A percentile compares a stretch with the other conserved stretches of the same genome.
Conservation (phyloP, 2,113 vertebrate genomes). For the Opisthocomus hoazin region DNA sequence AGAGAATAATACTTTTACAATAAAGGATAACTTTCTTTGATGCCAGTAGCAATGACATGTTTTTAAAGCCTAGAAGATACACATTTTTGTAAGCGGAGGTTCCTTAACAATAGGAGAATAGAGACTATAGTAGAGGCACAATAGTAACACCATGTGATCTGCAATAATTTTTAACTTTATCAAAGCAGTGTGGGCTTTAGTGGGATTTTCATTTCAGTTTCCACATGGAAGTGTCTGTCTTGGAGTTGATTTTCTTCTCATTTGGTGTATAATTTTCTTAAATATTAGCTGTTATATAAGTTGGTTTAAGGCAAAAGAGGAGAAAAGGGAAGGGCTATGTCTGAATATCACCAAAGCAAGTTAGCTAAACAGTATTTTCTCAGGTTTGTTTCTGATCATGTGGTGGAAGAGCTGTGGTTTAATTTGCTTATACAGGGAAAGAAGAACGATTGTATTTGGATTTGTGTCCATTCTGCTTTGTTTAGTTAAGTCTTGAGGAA, state of each 20-base stretch:
- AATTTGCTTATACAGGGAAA: neutral
- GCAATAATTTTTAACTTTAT: neutral
- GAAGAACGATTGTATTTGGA: neutral
- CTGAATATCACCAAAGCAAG: neutral
- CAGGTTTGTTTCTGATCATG: neutral
- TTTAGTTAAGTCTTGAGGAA: neutral
- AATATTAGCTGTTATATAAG: neutral
- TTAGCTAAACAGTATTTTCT: neutral
- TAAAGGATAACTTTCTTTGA: neutral
- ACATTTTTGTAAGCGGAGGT: neutral
- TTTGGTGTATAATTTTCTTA: neutral
- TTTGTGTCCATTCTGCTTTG: neutral
- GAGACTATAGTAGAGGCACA: neutral
- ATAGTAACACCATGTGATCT: neutral
- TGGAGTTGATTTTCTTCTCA: neutral
- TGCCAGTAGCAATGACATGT: neutral
- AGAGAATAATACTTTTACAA: neutral
- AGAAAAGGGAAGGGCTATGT: neutral
- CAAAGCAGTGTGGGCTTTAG: neutral
- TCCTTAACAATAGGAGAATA: neutral
- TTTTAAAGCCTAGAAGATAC: neutral
- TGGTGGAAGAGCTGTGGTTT: neutral
- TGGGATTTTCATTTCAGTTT: neutral
- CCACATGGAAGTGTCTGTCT: neutral
- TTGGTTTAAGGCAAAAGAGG: neutral